Percentiles rank a stretch among this genome's conserved stretches.
Evolutionary conservation across 1,140 invertebrate species (phyloP).

Genomic region (Camponotus pennsylvanicus): DNA sequence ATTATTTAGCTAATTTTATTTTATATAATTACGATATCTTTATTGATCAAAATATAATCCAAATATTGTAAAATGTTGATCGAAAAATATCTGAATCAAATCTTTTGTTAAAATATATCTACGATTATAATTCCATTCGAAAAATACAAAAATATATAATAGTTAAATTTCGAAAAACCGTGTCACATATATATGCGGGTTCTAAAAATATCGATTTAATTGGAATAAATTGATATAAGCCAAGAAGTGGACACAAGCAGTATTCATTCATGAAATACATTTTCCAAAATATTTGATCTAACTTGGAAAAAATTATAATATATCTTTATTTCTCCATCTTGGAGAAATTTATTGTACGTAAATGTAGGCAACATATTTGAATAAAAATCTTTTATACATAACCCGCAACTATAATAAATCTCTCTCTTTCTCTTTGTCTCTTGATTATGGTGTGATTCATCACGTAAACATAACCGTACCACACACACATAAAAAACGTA

Average conservation of each 20-base stretch:
- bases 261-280: background rate
- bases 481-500: too few species aligned
- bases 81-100: background rate
- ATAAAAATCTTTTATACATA: too few species aligned
- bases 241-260: too few species aligned
- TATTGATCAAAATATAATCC: too few species aligned
- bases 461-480: too few species aligned
- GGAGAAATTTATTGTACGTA: background rate
- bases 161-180: background rate
- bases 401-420: too few species aligned
- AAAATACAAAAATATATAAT: background rate
- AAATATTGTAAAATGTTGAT: background rate
- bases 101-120: background rate
- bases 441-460: too few species aligned
- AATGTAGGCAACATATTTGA: background rate
- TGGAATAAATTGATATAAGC: background rate
- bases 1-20: background rate
- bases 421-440: too few species aligned
- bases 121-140: background rate
- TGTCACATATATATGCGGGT: background rate
- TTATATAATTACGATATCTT: too few species aligned
- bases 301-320: background rate
- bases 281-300: background rate
- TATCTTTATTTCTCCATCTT: too few species aligned
- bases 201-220: background rate